phyloP scores from a whole-genome alignment of 2,797 vertebrate genomes.

The Microtus obscurus region DNA sequence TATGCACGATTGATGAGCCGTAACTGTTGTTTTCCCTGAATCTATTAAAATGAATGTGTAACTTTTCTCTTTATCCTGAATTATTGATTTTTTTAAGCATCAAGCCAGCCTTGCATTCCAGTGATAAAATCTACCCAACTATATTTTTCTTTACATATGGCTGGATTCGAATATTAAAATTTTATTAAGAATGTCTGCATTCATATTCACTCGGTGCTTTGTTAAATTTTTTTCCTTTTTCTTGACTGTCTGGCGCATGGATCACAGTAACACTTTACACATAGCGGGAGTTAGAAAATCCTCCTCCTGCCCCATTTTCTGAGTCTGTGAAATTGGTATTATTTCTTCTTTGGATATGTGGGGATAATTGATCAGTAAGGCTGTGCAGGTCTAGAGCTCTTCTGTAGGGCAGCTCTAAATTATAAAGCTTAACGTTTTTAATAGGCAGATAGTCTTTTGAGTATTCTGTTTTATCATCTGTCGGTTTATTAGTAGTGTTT shows the following conservation, averaged over 20 bases:
- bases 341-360: slow-evolving; percentile 20
- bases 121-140: background rate
- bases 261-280: background rate
- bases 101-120: slow-evolving; percentile 56
- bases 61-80: background rate
- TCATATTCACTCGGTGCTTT: background rate
- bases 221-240: background rate
- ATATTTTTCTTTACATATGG: background rate
- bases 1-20: background rate
- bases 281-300: background rate
- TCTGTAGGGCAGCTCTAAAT: slow-evolving; percentile 27
- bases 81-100: background rate
- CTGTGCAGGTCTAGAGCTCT: background rate
- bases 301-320: background rate
- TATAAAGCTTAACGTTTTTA: background rate
- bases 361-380: background rate
- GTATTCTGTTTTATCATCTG: slow-evolving; percentile 37
- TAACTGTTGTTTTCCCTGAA: background rate
- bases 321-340: background rate
- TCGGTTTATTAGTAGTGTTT: slow-evolving; percentile 39
- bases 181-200: background rate
- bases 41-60: background rate
- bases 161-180: background rate
- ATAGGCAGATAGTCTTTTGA: background rate
- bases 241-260: background rate